These are phyloP conservation scores for Australoheros scitulus DNA, from an alignment of 2,113 vertebrate species.

Conservation along the genomic window DNA sequence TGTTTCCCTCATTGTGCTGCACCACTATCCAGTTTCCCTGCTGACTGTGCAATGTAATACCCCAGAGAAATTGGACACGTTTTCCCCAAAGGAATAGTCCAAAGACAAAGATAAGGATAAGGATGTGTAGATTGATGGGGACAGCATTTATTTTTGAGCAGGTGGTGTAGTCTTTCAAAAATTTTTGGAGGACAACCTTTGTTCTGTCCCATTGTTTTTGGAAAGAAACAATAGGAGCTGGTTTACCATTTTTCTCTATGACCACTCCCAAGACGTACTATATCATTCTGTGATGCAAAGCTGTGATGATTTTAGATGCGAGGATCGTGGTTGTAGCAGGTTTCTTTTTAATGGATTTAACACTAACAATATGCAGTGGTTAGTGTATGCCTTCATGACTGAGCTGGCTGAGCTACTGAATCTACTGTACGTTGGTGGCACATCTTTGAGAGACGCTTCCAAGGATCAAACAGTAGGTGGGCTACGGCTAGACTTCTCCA, in stretches of 20 bases:
- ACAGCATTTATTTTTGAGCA: background rate
- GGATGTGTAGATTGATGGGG: background rate
- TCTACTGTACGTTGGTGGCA: background rate
- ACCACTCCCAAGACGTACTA: background rate
- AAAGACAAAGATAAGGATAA: background rate
- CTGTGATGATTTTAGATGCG: background rate
- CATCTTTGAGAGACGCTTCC: background rate
- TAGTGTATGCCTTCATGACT: background rate
- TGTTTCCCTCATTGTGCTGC: constrained; percentile 60
- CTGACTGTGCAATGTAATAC: constrained; percentile 21
- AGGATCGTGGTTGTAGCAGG: background rate
- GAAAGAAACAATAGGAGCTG: background rate
- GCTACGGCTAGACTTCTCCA: background rate
- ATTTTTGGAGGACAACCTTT: background rate
- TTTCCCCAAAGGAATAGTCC: background rate
- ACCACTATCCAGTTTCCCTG: constrained; percentile 29
- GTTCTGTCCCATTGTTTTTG: background rate
- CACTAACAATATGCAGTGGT: background rate
- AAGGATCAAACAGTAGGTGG: background rate
- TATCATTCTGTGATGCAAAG: background rate
- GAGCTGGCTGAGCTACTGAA: background rate
- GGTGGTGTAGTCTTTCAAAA: background rate
- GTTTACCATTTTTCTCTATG: background rate
- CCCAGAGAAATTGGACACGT: background rate
- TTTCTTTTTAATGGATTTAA: background rate